These are phyloP conservation scores for Eolophus roseicapilla DNA, from an alignment of 2,113 vertebrate species.

Conservation along the genomic window DNA sequence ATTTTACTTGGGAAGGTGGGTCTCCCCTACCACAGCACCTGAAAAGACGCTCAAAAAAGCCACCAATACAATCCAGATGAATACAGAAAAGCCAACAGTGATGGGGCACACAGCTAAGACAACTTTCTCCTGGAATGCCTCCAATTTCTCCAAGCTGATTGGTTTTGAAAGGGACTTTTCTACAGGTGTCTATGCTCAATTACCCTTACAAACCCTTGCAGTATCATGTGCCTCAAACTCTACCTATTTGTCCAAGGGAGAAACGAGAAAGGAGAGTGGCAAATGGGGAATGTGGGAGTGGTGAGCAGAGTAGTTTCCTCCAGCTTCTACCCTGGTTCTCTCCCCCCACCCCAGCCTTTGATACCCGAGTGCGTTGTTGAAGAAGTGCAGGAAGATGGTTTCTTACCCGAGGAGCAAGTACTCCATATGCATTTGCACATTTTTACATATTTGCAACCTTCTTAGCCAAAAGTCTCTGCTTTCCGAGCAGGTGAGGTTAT, in stretches of 20 bases:
- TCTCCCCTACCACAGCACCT: neutral
- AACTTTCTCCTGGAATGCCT: neutral
- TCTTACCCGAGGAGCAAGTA: neutral
- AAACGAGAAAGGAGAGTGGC: slow-evolving; percentile 9
- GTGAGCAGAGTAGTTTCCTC: neutral
- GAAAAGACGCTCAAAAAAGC: neutral
- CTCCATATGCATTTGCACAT: neutral
- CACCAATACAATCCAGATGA: neutral
- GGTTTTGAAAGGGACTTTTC: slow-evolving; percentile 17
- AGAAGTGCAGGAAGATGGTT: neutral
- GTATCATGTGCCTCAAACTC: slow-evolving; percentile 43
- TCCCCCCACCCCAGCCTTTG: neutral
- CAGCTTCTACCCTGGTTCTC: neutral
- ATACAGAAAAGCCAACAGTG: neutral
- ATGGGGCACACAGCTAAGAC: neutral
- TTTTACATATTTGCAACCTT: neutral
- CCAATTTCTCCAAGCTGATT: neutral
- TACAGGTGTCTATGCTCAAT: neutral
- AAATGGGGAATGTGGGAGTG: slow-evolving; percentile 47
- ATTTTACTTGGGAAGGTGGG: neutral
- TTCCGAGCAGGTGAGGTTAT: neutral
- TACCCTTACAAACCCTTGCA: slow-evolving; percentile 33
- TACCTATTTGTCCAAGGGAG: slow-evolving; percentile 29
- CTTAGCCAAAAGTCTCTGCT: neutral
- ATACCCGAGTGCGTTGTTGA: neutral